Percentiles rank a stretch among this genome's conserved stretches.
Conservation (phyloP, 1,140 invertebrate species). For the Drosophila setifemur region DNA sequence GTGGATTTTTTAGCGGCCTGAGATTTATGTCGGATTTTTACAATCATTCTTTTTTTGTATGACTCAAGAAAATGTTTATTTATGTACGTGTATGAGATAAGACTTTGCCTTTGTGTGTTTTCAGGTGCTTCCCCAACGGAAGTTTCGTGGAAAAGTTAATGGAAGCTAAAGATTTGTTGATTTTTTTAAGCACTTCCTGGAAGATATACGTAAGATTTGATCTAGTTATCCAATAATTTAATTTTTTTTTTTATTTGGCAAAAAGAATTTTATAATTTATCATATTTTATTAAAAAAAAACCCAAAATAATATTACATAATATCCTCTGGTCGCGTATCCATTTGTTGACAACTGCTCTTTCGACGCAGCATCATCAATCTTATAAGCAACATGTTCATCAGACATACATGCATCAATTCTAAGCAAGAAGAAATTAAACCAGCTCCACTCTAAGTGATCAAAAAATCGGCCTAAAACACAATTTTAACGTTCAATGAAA, state of each 20-base stretch:
- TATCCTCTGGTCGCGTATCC: too few relatives aligned
- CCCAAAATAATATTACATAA: not conserved
- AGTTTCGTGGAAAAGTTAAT: slow-evolving; percentile 35
- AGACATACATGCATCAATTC: slow-evolving; percentile 5
- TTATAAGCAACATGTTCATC: not conserved
- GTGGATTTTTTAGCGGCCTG: slow-evolving; percentile 29
- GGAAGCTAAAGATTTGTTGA: not conserved
- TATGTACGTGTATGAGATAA: slow-evolving; percentile 34
- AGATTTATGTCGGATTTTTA: slow-evolving; percentile 77
- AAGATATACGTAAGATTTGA: slow-evolving; percentile 2
- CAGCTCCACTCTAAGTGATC: not conserved
- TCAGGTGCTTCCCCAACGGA: slow-evolving; percentile 57
- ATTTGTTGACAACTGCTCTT: not conserved
- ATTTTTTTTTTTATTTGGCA: too few relatives aligned
- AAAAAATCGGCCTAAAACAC: slow-evolving; percentile 43
- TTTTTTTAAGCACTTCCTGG: slow-evolving; percentile 6
- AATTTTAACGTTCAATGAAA: slow-evolving; percentile 55
- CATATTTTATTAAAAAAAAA: too few relatives aligned
- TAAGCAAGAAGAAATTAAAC: not conserved
- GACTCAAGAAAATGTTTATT: slow-evolving; percentile 73
- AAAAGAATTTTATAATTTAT: too few relatives aligned
- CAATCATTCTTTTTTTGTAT: slow-evolving; percentile 63
- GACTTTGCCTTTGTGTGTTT: slow-evolving; percentile 35
- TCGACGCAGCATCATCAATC: slow-evolving; percentile 3
- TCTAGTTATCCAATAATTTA: too few relatives aligned